A percentile compares a stretch with the other conserved stretches of the same genome.
These are phyloP conservation scores for Oryctolagus cuniculus DNA, from an alignment of 2,113 vertebrate species.

Conservation along the genomic window mOryCun1.1 NC_091442.1:69696001-69696500, in stretches of 20 bases:
- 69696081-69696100: background rate
- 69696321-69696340: background rate
- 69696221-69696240: background rate
- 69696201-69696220: background rate
- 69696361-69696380: constrained; percentile 31
- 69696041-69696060: background rate
- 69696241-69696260: background rate
- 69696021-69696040: background rate
- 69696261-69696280: background rate
- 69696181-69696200: background rate
- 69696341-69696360: background rate
- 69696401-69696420: background rate
- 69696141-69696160: constrained; percentile 32
- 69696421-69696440: background rate
- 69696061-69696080: background rate
- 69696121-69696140: background rate
- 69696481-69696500: too few species aligned
- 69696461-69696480: too few species aligned
- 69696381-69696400: background rate
- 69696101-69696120: background rate
- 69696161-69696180: background rate
- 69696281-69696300: background rate
- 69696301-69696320: background rate
- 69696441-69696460: too few species aligned
- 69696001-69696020: background rate